Base-by-base conservation (phyloP, 2,888 invertebrate genomes). In the Rhyacophila evoluta region DNA sequence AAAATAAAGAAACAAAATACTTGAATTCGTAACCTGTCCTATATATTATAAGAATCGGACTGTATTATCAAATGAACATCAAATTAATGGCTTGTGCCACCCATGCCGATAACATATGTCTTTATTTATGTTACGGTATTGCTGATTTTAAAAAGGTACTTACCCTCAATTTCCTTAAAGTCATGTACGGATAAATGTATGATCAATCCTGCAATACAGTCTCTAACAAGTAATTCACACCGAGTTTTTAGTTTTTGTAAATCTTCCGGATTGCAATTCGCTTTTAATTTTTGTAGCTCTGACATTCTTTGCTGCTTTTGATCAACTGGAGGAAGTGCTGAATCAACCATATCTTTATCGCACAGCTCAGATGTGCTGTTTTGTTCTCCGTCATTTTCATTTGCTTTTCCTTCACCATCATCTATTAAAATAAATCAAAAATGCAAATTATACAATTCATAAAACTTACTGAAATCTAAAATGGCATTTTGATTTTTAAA, bases 131-230 rank as follows among this genome's bases (percentile, higher is more conserved):
- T n/a, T n/a, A n/a, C n/a, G n/a, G n/a, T n/a, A n/a, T n/a, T n/a
- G n/a, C n/a, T n/a, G n/a, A n/a, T n/a, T n/a, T n/a, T n/a, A 70
- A 72, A 55, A 10, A 73, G 15, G 1, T 11, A 11, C n/a, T 67
- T 86, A 95, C 96, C 95, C 93, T 96, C 96, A 84, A 96, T 93
- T 87, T 95, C 95, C 84, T 93, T 94, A 87, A 96, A 96, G 85
- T 95, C 94, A 85, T 95, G 94, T 83, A 94, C 91, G 11, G 95
- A 94, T 82, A 96, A 90, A 86, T 95, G 94, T 75, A 95, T 90
- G 77, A 97, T 87, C 80, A 96, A 89, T 75, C 95, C 94, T 37
- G 94, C 94, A 84, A 96, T 95, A 86, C 96, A 96, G 84, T 95
- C 94, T 83, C 95, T 91, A 11, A 96, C 93, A 79, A 96, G 90